These are phyloP conservation scores for Plebejus melissa DNA, from an alignment of 2,888 invertebrate species.

Conservation along the genomic window DNA sequence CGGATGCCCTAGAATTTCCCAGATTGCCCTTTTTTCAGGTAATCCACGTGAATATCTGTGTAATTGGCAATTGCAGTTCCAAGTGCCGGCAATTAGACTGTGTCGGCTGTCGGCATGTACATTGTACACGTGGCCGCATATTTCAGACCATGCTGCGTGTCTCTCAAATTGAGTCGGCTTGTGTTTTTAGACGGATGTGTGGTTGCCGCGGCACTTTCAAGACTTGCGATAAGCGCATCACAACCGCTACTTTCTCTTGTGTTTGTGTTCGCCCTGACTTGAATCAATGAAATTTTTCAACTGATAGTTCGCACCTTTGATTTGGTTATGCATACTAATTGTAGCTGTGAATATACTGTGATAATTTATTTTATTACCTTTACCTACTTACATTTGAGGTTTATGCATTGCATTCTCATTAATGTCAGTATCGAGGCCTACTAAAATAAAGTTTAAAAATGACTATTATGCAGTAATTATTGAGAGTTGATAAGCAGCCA, in stretches of 20 bases:
- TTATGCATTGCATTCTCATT: background rate
- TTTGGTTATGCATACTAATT: background rate
- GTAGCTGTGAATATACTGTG: background rate
- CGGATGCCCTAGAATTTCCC: background rate
- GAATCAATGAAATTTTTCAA: background rate
- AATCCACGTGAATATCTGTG: constrained; percentile 29
- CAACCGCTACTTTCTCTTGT: constrained; percentile 22
- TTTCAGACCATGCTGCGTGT: constrained; percentile 32
- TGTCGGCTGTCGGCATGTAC: constrained; percentile 54
- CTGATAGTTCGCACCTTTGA: constrained; percentile 21
- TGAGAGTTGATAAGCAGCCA: background rate
- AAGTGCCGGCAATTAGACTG: constrained; percentile 54
- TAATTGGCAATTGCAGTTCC: constrained; percentile 45
- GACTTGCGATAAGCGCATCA: constrained; percentile 14
- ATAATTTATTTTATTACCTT: background rate
- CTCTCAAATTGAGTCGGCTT: constrained; percentile 18
- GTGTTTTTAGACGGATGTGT: constrained; percentile 25
- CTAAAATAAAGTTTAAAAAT: background rate
- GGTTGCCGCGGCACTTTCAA: background rate
- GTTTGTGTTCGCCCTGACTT: constrained; percentile 17
- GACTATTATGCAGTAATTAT: background rate
- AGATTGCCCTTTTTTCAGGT: background rate
- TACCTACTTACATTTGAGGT: constrained; percentile 2
- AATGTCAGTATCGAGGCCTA: background rate
- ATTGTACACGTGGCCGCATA: constrained; percentile 49